Conservation (phyloP, 2,888 invertebrate genomes). For the Sarcophaga subvicina region DNA sequence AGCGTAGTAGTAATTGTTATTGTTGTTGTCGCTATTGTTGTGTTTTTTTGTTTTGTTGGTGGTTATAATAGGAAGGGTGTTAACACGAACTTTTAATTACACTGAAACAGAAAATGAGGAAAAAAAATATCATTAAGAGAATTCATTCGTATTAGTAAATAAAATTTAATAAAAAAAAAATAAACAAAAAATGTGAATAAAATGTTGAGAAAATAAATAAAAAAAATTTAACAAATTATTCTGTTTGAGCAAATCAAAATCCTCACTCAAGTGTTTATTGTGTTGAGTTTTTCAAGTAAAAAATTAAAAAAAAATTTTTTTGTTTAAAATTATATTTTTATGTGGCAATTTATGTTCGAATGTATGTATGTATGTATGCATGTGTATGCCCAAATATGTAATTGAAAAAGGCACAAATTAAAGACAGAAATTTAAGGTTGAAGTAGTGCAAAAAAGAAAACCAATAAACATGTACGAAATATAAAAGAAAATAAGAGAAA, state of each 20-base stretch:
- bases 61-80: constrained; percentile 36
- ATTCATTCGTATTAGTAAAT: neutral
- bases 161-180: neutral
- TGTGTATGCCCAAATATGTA: too few relatives aligned
- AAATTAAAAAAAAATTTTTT: too few relatives aligned
- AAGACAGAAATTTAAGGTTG: too few relatives aligned
- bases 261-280: too few relatives aligned
- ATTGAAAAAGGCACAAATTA: too few relatives aligned
- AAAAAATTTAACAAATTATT: neutral
- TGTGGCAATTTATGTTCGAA: neutral
- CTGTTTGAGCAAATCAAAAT: too few relatives aligned
- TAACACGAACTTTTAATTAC: constrained; percentile 53
- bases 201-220: neutral
- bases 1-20: neutral
- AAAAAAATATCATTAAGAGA: neutral
- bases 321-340: too few relatives aligned
- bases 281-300: too few relatives aligned
- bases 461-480: neutral
- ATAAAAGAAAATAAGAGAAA: neutral
- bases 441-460: neutral
- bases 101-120: constrained; percentile 7
- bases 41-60: neutral
- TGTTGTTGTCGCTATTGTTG: neutral
- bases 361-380: neutral
- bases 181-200: neutral